Base-by-base conservation (phyloP, 2,797 vertebrate genomes). In the Manis pentadactyla region DNA sequence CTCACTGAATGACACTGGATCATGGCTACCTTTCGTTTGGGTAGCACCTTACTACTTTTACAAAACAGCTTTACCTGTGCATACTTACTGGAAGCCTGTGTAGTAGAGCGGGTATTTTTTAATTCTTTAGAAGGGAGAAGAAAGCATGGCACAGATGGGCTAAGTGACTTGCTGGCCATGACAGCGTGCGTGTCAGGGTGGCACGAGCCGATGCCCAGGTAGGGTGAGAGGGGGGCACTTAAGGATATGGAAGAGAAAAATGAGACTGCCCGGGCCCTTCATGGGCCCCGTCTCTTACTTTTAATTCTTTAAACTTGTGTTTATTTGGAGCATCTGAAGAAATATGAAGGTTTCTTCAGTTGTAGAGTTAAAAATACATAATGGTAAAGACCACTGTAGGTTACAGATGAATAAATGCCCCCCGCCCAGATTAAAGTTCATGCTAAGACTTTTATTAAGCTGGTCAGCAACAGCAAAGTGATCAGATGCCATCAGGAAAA, bases 391-490 rank as follows among this genome's bases (percentile, higher is more conserved):
- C 11, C 13, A 71, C 19, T 27, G 0, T 6, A 57, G 77, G 19
- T 71, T 73, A 27, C 31, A 14, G 73, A 42, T 63, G 27, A 90
- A 78, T 63, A 61, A 75, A 90, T 68, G 2, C 27, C 27, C 21
- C 39, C 7, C 18, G 37, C 68, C 39, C 5, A 39, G 27, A 55
- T 74, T 90, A 90, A 92, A 93, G 87, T 25, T 34, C 84, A 87
- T 8, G 61, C 75, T 93, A 89, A 86, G 63, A 73, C 63, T 92
- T 90, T 71, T 59, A 82, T 78, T 73, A 93, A 94, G 42, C 5
- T 46, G 7, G 14, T 17, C 11, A 3, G 0, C 53, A 8, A 64
- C 46, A 64, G 1, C 0, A 6, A 31, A 57, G 63, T 12, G 55
- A 57, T 21, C 49, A 37, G 90, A 90, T 4, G 21, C n/a, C 59